These are phyloP conservation scores for Pissodes strobi DNA, from an alignment of 1,140 invertebrate species.

Conservation along the genomic window DNA sequence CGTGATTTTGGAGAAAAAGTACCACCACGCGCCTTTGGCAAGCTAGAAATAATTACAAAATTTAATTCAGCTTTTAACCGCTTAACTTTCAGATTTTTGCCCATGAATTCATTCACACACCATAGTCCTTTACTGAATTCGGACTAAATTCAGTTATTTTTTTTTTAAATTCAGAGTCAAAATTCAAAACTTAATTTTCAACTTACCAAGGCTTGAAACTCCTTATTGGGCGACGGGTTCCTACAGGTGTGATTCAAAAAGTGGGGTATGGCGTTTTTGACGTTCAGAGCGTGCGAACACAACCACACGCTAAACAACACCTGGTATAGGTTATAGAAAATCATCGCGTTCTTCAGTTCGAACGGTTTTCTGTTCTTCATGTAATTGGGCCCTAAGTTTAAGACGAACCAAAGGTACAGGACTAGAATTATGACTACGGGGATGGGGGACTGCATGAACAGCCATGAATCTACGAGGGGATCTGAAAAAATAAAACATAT, in stretches of 20 bases:
- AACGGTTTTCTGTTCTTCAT: conserved; percentile 71
- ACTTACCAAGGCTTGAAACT: conserved; percentile 42
- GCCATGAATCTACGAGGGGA: conserved; percentile 67
- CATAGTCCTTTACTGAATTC: no score
- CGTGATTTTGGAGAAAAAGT: conserved; percentile 64
- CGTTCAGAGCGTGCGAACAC: conserved; percentile 45
- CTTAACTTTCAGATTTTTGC: no score
- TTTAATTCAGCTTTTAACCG: not conserved
- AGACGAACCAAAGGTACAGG: conserved; percentile 68
- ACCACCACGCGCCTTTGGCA: conserved; percentile 56
- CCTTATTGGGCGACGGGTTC: conserved; percentile 39
- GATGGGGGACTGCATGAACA: conserved; percentile 70
- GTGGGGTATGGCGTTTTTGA: conserved; percentile 45
- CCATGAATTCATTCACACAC: no score
- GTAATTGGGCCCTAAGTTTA: conserved; percentile 70
- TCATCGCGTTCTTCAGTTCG: conserved; percentile 65
- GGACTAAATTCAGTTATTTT: no score
- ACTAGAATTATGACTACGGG: conserved; percentile 67
- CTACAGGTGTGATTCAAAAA: conserved; percentile 46
- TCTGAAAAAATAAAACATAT: conserved; percentile 55
- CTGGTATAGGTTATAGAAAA: conserved; percentile 73
- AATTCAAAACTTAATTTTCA: not conserved
- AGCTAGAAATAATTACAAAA: conserved; percentile 52
- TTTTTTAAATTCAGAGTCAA: no score
- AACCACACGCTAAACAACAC: conserved; percentile 61